Conservation (phyloP, 1,140 invertebrate genomes). For the Drosophila funebris region DNA sequence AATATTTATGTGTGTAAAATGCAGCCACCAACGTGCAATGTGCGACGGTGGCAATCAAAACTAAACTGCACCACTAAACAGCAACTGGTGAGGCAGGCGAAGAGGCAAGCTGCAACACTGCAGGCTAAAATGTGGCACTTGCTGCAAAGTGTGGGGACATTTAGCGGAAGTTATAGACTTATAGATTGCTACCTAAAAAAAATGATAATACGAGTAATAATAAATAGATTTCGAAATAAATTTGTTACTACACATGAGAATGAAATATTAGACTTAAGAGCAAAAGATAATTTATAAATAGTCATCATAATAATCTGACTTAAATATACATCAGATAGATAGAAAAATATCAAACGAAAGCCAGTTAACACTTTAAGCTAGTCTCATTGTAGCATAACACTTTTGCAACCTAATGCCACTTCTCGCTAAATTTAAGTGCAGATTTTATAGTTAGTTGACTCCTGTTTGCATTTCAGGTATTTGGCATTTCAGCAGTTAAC, state of each 20-base stretch:
- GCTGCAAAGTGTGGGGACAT: conserved; percentile 36
- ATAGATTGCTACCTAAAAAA: neutral
- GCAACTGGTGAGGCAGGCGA: neutral
- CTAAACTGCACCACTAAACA: conserved; percentile 65
- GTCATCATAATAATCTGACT: too few species aligned
- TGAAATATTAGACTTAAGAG: too few species aligned
- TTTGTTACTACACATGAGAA: neutral
- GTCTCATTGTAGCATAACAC: too few species aligned
- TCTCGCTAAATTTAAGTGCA: neutral
- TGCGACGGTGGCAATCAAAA: conserved; percentile 56
- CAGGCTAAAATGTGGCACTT: conserved; percentile 26
- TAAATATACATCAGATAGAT: too few species aligned
- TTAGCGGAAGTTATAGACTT: conserved; percentile 1
- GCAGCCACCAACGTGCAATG: conserved; percentile 18
- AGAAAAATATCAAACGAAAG: too few species aligned
- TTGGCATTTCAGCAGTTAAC: conserved; percentile 13
- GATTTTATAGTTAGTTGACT: conserved; percentile 7
- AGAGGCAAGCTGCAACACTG: neutral
- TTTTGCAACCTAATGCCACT: neutral
- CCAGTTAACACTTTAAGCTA: too few species aligned
- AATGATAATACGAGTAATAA: neutral
- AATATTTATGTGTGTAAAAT: conserved; percentile 56
- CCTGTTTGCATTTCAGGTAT: neutral
- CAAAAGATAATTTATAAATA: too few species aligned
- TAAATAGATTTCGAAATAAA: neutral